Base-by-base conservation (phyloP, 2,797 vertebrate genomes). In the Iguana delicatissima region DNA sequence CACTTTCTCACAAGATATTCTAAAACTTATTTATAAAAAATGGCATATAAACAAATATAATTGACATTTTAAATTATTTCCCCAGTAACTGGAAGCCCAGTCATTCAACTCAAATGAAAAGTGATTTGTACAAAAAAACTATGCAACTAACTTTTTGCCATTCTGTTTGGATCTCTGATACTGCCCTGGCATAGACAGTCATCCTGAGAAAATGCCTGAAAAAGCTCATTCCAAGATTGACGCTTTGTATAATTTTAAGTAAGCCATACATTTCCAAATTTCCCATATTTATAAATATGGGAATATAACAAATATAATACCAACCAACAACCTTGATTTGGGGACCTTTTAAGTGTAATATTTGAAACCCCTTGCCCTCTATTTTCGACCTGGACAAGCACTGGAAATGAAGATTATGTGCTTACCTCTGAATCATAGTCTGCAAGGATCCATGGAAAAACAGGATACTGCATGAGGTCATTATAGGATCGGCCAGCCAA, bases 381-480 rank as follows among this genome's bases (percentile, higher is more conserved):
- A 82, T 57, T 32, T 82, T 13, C 9, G 76, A 3, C 1, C 85
- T 50, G 0, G 72, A 22, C 64, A 80, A 77, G 0, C 6, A 74
- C 12, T 14, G 88, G 55, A 88, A 80, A 5, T 46, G 87, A 2
- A 52, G 32, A 72, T 5, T n/a, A 67, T 90, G 84, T 52, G 80
- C 38, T 97, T 96, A 99, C 99, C 99, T 99, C 98, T 0, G 98
- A 98, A 96, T 99, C 99, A 0, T 97, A 99, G 96, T 99, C 99
- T 24, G 99, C 98, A 0, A 99, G 98, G 96, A 99, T 99, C 99
- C 99, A 99, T 72, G 99, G 99, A 93, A 99, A 99, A 91, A 99
- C 99, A 0, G 99, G 99, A 91, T 99, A 99, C 97, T 99, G 99
- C 99, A 99, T 99, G 91, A 99, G 98, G 93, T 99, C 99, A 2